These are phyloP conservation scores for Pangasius larnaudii DNA, from an alignment of 2,797 vertebrate species.

Conservation along the genomic window DNA sequence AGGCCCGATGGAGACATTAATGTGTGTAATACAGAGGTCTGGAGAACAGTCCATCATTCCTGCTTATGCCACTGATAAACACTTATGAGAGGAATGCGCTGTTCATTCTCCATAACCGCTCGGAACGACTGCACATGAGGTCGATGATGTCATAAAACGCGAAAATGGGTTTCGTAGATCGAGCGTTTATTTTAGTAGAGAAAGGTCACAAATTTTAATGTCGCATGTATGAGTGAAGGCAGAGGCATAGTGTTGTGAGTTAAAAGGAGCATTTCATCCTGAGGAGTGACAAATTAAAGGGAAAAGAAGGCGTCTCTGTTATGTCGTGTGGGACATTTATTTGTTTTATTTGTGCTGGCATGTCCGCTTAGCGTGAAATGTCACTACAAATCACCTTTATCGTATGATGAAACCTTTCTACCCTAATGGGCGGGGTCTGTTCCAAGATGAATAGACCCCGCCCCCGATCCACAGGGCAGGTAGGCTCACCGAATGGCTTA, in stretches of 20 bases:
- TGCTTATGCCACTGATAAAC: constrained; percentile 48
- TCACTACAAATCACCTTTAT: neutral
- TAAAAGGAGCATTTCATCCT: neutral
- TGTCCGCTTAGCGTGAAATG: neutral
- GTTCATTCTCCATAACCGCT: constrained; percentile 38
- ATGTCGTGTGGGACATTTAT: neutral
- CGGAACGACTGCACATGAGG: constrained; percentile 21
- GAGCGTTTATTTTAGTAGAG: constrained; percentile 33
- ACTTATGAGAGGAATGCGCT: constrained; percentile 49
- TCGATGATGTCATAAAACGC: constrained; percentile 44
- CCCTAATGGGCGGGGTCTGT: neutral
- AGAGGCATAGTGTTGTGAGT: neutral
- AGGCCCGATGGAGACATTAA: constrained; percentile 49
- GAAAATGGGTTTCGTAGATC: constrained; percentile 29
- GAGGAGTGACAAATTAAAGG: neutral
- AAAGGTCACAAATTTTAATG: constrained; percentile 34
- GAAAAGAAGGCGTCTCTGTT: neutral
- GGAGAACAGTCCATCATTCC: constrained; percentile 46
- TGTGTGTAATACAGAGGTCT: constrained; percentile 40
- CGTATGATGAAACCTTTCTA: neutral
- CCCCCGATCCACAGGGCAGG: neutral
- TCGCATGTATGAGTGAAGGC: neutral
- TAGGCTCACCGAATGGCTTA: neutral
- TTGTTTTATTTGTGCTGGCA: neutral
- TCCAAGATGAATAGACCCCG: neutral